Base-by-base conservation (phyloP, 92 coral and sea anemone species). In the Palythoa grandiflora region DNA sequence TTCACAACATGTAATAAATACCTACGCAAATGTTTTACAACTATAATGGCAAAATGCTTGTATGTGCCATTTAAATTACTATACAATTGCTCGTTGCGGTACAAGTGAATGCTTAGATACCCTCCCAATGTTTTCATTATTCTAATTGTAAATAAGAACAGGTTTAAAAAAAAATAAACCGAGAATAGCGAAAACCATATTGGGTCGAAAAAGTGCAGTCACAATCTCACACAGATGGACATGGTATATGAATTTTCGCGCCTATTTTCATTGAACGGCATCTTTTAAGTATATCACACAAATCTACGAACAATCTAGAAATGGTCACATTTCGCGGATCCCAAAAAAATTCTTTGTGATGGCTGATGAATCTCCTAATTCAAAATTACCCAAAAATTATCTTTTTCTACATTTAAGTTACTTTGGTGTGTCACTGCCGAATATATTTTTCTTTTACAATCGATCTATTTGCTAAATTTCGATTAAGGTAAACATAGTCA, bases 281-380 rank as follows among this genome's bases (percentile, higher is more conserved):
- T 2, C n/a, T 7, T 73, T 20, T 14, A 44, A 11, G 21, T 57
- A 47, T 53, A 28, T 52, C 48, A 28, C 39, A 17, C 40, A 57
- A 35, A 53, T 78, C 83, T 78, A 11, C 52, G 6, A 53, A 38
- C 20, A 16, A 78, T 57, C 83, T 55, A 55, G 55, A 78, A 78
- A 57, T 78, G 51, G 50, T 57, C 48, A 53, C 1, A 15, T 55
- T 38, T 37, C 16, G 6, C 83, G 28, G 14, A n/a, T 28, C 21
- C 36, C 53, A 38, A 40, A 40, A 40, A 28, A 28, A 14, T 17
- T 20, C 14, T 16, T 54, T 12, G 4, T 5, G 21, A 53, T 40
- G 38, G 15, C 65, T 19, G 9, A 19, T 28, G 28, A 28, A 28
- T 38, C n/a, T 37, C 51, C 1, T 0, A 17, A 59, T 59, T 57